Evolutionary conservation across 2,888 invertebrate species (phyloP).

Genomic region (Platynereis dumerilii): DNA sequence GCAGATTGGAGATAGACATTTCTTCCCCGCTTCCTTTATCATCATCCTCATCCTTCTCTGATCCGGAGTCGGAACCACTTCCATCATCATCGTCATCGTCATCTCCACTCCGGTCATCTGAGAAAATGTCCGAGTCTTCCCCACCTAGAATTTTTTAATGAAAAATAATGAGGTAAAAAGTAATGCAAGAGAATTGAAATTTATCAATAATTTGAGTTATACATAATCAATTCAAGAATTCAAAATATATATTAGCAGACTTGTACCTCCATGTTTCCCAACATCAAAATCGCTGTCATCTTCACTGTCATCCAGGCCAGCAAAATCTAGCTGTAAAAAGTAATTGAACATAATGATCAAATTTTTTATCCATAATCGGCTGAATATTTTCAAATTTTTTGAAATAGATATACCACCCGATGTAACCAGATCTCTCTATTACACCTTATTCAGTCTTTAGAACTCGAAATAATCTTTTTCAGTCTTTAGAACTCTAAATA

Average conservation of each 20-base stretch:
- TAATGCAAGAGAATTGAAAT: background rate
- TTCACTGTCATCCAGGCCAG: slow-evolving; percentile 80
- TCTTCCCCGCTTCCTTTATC: slow-evolving; percentile 35
- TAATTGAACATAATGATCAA: no score
- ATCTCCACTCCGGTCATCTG: slow-evolving; percentile 1
- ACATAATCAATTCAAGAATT: no score
- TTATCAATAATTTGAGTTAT: background rate
- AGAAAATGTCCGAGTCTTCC: no score
- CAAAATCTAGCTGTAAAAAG: slow-evolving; percentile 62
- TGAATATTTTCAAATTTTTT: no score
- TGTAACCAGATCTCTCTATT: no score
- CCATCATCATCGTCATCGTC: slow-evolving; percentile 9
- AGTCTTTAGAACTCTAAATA: no score
- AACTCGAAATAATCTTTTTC: no score
- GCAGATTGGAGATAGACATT: background rate
- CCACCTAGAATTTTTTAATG: background rate
- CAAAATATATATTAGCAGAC: no score
- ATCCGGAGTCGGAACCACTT: background rate
- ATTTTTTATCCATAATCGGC: no score
- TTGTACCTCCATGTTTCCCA: slow-evolving; percentile 24
- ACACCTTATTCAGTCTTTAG: no score
- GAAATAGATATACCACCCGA: no score
- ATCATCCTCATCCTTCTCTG: slow-evolving; percentile 29
- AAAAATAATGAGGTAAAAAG: background rate
- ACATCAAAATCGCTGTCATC: slow-evolving; percentile 91